These are phyloP conservation scores for Rhinoraja longicauda DNA, from an alignment of 2,797 vertebrate genomes.

Conservation along the genomic window DNA sequence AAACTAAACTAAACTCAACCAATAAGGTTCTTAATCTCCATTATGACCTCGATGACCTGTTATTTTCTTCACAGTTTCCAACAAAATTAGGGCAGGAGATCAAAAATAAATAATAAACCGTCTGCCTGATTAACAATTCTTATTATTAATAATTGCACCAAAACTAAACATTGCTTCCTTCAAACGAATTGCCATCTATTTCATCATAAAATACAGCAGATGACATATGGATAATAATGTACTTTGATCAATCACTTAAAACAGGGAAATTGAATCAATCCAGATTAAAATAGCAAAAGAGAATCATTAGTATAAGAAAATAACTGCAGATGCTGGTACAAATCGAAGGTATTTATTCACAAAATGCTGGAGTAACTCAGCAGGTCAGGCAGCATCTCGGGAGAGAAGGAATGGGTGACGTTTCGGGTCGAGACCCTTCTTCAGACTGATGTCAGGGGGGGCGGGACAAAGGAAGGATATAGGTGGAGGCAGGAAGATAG, in stretches of 20 bases:
- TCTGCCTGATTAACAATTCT: neutral
- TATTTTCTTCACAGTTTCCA: neutral
- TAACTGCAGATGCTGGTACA: no score
- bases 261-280: neutral
- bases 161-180: neutral
- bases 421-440: no score
- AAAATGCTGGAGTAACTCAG: no score
- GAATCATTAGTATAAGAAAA: no score
- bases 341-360: no score
- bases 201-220: neutral
- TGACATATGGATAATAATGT: neutral
- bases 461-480: no score
- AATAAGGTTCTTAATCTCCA: neutral
- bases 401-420: no score
- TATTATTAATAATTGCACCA: neutral
- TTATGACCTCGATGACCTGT: neutral
- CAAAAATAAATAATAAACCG: neutral
- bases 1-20: no score
- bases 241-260: neutral
- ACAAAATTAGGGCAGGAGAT: neutral
- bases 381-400: no score
- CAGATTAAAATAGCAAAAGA: neutral
- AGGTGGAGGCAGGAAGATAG: no score
- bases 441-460: no score
- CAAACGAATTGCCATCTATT: neutral